Base-by-base conservation (phyloP, 2,797 vertebrate species). In the Phoxinus dragarum region DNA sequence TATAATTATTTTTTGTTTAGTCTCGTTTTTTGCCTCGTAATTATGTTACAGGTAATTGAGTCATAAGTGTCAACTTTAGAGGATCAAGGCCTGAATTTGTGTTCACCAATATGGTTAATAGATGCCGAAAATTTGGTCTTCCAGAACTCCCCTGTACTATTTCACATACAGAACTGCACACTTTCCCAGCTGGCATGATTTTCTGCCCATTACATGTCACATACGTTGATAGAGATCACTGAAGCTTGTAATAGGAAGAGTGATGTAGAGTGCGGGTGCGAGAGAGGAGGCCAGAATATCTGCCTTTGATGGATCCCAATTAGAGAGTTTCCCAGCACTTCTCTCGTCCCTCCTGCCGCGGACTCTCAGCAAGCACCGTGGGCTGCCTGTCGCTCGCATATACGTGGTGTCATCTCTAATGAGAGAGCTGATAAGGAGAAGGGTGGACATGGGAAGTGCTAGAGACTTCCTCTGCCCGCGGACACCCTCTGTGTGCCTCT, bases 161-260 rank as follows among this genome's bases (percentile, higher is more conserved):
- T 67, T 49, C 56, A 52, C 56, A 59, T n/a, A 69, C 69, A 73
- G 38, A 66, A 42, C 69, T 61, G 21, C 71, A 80, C 61, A 34
- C 42, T 38, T 68, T 19, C 12, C 77, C 21, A 67, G 81, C 76
- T 79, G 69, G 79, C 80, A 67, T 40, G 68, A 79, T 73, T 72
- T 82, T 86, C 80, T 54, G 73, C 71, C 75, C 67, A 67, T 86
- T 77, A 72, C 56, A 40, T 72, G 81, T 80, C 54, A 76, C 59
- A 77, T 47, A 42, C 82, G 79, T 81, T 77, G 71, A 81, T 72
- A 34, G 49, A 77, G 78, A 81, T 96, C 96, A 96, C 93, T 89
- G 92, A 90, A 93, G 93, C 94, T 95, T 96, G 94, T 95, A 94
- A 95, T 94, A 92, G 92, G 93, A 94, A 94, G 94, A 93, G 94